phyloP scores from a whole-genome alignment of 2,888 invertebrate genomes.

The Caenorhabditis sp. region DNA sequence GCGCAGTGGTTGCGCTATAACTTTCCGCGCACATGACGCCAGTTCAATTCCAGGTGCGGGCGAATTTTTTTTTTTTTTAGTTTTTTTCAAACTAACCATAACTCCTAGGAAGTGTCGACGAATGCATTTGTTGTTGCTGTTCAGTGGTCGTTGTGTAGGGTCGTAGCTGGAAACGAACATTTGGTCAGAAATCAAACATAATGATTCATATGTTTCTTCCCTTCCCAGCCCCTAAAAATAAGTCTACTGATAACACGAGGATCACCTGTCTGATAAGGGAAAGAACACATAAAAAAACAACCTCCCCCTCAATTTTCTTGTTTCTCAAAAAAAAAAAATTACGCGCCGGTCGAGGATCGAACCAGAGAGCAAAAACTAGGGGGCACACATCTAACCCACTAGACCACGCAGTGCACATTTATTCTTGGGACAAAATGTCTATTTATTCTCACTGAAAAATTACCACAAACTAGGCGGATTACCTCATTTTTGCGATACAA shows the following conservation, averaged over 20 bases:
- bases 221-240: too few relatives aligned
- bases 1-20: too few relatives aligned
- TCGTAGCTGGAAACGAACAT: conserved; percentile 14
- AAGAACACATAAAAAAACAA: neutral
- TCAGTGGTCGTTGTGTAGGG: conserved; percentile 16
- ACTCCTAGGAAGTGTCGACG: conserved; percentile 27
- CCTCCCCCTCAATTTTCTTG: neutral
- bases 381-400: too few relatives aligned
- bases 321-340: neutral
- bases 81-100: conserved; percentile 14
- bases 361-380: neutral
- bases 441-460: neutral
- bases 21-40: too few relatives aligned
- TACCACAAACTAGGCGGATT: neutral
- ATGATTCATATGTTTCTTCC: neutral
- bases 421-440: neutral
- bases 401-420: too few relatives aligned
- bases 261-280: neutral
- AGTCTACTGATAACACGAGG: neutral
- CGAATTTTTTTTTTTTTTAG: neutral
- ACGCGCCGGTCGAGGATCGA: neutral
- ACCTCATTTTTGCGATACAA: conserved; percentile 17
- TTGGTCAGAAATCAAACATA: conserved; percentile 2
- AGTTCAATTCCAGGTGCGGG: too few relatives aligned
- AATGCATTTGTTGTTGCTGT: conserved; percentile 1